Percentiles rank a stretch among this genome's conserved stretches.
Conservation (phyloP, 2,797 vertebrate species). For the Tachyglossus aculeatus region DNA sequence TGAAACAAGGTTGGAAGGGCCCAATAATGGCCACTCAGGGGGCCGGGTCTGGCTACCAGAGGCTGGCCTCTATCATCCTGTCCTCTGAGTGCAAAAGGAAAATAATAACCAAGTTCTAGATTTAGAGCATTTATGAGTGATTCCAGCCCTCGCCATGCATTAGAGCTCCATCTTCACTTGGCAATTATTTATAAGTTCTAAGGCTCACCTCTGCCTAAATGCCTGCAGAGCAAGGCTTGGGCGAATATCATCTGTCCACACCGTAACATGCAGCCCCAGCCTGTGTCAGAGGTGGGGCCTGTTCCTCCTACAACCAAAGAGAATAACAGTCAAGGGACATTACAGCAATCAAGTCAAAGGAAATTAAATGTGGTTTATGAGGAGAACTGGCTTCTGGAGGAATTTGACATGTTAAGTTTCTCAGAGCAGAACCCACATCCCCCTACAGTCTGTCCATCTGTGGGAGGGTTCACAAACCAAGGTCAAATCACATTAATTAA, state of each 20-base stretch:
- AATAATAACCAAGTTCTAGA: background rate
- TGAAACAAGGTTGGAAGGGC: no score
- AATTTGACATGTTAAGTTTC: no score
- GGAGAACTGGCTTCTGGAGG: no score
- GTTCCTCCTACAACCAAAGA: slow-evolving; percentile 84
- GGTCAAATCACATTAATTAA: no score
- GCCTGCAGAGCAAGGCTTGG: slow-evolving; percentile 90
- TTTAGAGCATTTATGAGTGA: background rate
- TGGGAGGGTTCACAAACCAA: no score
- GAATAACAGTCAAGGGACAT: background rate
- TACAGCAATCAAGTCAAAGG: background rate
- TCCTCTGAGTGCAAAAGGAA: background rate
- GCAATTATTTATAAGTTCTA: background rate
- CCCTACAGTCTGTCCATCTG: no score
- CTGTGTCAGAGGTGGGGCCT: slow-evolving; percentile 94
- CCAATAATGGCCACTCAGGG: no score
- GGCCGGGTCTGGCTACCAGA: no score
- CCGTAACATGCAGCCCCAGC: slow-evolving; percentile 98
- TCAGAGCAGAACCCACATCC: no score
- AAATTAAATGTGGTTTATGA: no score
- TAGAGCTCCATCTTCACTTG: background rate
- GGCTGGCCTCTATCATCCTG: background rate
- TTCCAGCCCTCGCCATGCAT: background rate
- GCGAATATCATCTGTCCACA: slow-evolving; percentile 99
- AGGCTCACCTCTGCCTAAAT: slow-evolving; percentile 90